Evolutionary conservation across 2,797 vertebrate species (phyloP).

Genomic region (Phataginus tricuspis): DNA sequence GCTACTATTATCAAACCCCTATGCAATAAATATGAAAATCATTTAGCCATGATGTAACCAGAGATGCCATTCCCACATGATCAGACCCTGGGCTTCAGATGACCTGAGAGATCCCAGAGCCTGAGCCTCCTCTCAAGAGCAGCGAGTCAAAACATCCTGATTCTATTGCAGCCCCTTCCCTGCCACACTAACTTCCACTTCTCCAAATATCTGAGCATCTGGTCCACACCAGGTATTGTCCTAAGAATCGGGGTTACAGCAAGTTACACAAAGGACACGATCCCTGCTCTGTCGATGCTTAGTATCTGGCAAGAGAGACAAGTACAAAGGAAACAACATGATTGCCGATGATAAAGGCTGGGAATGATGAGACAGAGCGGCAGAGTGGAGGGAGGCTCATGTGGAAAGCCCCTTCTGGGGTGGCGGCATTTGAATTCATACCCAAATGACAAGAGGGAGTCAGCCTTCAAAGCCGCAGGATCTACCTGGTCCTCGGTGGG

Average conservation of each 20-base stretch:
- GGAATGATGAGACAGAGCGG: accelerated
- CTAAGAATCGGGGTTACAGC: neutral
- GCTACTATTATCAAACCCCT: neutral
- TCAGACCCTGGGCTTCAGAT: neutral
- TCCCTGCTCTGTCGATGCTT: neutral
- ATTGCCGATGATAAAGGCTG: neutral
- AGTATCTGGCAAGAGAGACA: neutral
- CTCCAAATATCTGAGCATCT: neutral
- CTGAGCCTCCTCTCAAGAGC: neutral
- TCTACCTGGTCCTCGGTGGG: neutral
- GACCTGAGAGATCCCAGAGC: neutral
- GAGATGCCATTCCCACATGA: neutral
- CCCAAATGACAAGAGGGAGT: neutral
- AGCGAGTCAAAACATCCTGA: neutral
- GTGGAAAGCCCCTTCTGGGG: neutral
- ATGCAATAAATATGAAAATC: neutral
- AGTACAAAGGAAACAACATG: neutral
- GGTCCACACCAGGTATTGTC: neutral
- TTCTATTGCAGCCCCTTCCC: neutral
- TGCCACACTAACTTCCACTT: neutral
- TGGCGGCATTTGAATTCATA: neutral
- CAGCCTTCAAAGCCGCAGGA: neutral
- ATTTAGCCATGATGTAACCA: neutral
- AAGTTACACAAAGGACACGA: neutral
- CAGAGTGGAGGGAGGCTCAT: neutral